Conservation (phyloP, 2,113 vertebrate species). For the Butorides virescens region DNA sequence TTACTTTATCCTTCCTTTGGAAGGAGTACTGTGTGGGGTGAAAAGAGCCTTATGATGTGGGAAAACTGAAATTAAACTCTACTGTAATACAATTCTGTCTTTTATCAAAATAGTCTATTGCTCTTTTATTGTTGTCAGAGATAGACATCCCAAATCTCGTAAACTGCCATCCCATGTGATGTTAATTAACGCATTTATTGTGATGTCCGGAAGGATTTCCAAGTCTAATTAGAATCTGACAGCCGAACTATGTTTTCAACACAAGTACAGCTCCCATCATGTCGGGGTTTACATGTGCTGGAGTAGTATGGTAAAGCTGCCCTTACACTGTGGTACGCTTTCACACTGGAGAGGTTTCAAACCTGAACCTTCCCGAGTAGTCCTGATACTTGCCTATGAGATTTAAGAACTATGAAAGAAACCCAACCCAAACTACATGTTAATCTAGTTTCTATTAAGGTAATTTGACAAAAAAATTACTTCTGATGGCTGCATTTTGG, state of each 20-base stretch:
- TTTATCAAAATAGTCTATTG: neutral
- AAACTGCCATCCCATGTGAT: neutral
- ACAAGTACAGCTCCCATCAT: neutral
- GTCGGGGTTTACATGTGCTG: neutral
- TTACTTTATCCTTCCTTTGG: neutral
- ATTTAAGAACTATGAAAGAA: neutral
- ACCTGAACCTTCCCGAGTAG: neutral
- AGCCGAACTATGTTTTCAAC: neutral
- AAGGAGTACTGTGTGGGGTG: neutral
- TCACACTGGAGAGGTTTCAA: neutral
- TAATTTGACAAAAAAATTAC: neutral
- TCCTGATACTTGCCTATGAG: neutral
- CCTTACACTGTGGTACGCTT: rapidly evolving
- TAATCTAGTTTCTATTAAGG: neutral
- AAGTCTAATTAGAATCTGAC: neutral
- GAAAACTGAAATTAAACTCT: neutral
- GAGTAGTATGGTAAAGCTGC: neutral
- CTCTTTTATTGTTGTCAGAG: neutral
- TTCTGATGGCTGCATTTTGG: neutral
- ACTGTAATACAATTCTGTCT: neutral
- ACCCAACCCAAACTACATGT: neutral
- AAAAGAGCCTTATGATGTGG: neutral
- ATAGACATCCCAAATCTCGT: neutral
- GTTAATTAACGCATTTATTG: neutral
- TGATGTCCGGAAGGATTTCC: neutral